Base-by-base conservation (phyloP, 2,113 vertebrate genomes). In the Peromyscus leucopus region DNA sequence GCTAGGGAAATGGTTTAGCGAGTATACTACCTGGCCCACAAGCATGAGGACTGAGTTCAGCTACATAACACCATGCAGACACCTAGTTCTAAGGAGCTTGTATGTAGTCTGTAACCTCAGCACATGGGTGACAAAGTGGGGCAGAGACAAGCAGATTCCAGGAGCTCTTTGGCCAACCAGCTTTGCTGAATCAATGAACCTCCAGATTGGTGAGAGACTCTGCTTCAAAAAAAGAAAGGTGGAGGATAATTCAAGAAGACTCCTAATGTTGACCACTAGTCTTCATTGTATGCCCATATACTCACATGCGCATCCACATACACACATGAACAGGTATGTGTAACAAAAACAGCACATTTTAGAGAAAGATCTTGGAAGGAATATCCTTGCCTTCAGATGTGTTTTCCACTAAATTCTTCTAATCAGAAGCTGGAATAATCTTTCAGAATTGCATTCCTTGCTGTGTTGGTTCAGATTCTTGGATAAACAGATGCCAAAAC, bases 381-480 rank as follows among this genome's bases (percentile, higher is more conserved):
- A 36, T 94, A 21, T 86, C 5, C 17, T 26, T 78, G 36, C 46
- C 31, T 93, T 65, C 36, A 82, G 46, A 28, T 42, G 16, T 89
- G 16, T 65, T 95, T 94, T 67, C 48, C 93, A 7, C 82, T 94
- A 57, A 74, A 84, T 94, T 95, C 78, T 95, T 95, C 69, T n/a
- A 85, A 13, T 13, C 22, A 75, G 76, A 63, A 42, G 26, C 46
- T 85, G 39, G 63, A 93, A 12, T 51, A 59, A 94, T 55, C 16
- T 61, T 4, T 89, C 46, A 88, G 51, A 90, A 65, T 5, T 51
- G 13, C 22, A 76, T 67, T 89, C 28, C 19, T 51, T 75, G 42
- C 17, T n/a, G 3, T 15, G 2, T 55, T 89, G 75, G 55, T 87
- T 94, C n/a, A 94, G 85, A 28, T 82, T 51, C 74, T 92, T 65